Evolutionary conservation across 2,797 vertebrate species (phyloP), one percentile per base, ranked within the genome.

Genomic region (Denticeps clupeoides): DNA sequence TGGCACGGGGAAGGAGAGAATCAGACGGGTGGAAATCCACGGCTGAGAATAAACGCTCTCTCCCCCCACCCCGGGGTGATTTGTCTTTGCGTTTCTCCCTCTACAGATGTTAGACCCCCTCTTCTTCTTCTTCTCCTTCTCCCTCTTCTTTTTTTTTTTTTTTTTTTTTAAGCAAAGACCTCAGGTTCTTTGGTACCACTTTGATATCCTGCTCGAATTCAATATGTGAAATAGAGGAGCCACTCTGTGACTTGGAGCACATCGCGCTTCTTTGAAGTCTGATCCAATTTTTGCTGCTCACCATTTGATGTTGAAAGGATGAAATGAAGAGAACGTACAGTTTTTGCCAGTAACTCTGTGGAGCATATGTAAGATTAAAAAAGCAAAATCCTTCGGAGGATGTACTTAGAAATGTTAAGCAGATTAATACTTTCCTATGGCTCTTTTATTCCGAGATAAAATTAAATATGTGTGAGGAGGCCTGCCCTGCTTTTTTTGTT

Each of bases 291-390:
- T 96, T 95, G 92, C 93, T 95, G 92, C 93, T 92, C 91, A 90
- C 93, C 89, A 97, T 97, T 99, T 99, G 94, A 99, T 99, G 94
- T 96, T 97, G 93, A 96, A 95, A 96, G 91, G 93, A 94, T 96
- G 94, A 99, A 96, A 97, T 96, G 92, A 92, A 92, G 91, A 91
- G 95, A 99, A 97, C 92, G 91, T 94, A 93, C 90, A 93, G 90
- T 93, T 97, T 95, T 93, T 93, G 90, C 93, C 91, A 95, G 92
- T 93, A 92, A 95, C 93, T 97, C 94, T 97, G 93, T 90, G 87
- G 90, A 97, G 94, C 93, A 97, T 93, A 97, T 99, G 94, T 97
- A 97, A 97, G 91, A 99, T 97, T 95, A 90, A 95, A 95, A 93
- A 92, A 92, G 88, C 85, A 89, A 94, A 93, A 92, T 90, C 90